Percentiles rank a stretch among this genome's conserved stretches.
These are phyloP conservation scores for Tromatobia lineatoria DNA, from an alignment of 2,888 invertebrate genomes.

Conservation along the genomic window DNA sequence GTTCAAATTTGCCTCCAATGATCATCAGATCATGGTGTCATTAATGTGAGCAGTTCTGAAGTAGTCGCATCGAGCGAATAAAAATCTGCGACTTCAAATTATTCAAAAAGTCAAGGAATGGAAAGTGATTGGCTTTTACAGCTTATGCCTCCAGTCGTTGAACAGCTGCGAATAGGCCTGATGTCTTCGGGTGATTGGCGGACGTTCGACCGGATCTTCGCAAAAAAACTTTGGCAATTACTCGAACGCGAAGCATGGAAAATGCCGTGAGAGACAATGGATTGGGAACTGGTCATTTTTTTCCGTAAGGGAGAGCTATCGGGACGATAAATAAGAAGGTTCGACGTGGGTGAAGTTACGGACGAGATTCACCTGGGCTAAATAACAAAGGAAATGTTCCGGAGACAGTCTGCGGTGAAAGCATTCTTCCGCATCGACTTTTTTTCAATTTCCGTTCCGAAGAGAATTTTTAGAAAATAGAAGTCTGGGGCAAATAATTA, in stretches of 20 bases:
- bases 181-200: slow-evolving; percentile 36
- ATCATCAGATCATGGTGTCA: slow-evolving; percentile 1
- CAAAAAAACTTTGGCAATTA: slow-evolving; percentile 58
- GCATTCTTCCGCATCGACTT: no score
- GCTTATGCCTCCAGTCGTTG: slow-evolving; percentile 52
- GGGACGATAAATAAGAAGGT: slow-evolving; percentile 1
- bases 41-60: slow-evolving; percentile 7
- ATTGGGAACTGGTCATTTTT: slow-evolving; percentile 59
- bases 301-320: slow-evolving; percentile 56
- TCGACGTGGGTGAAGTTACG: slow-evolving; percentile 10
- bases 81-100: background rate
- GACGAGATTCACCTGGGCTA: background rate
- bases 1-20: slow-evolving; percentile 20
- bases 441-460: no score
- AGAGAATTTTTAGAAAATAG: no score
- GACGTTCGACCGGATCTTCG: slow-evolving; percentile 44
- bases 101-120: slow-evolving; percentile 25
- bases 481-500: no score
- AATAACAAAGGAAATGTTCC: background rate
- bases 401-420: no score
- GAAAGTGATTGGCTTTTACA: slow-evolving; percentile 51
- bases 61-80: background rate
- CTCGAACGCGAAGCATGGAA: slow-evolving; percentile 52
- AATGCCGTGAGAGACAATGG: slow-evolving; percentile 43
- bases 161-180: slow-evolving; percentile 47